A percentile compares a stretch with the other conserved stretches of the same genome.
These are phyloP conservation scores for Scatophagus argus DNA, from an alignment of 2,113 vertebrate genomes.

Conservation along the genomic window DNA sequence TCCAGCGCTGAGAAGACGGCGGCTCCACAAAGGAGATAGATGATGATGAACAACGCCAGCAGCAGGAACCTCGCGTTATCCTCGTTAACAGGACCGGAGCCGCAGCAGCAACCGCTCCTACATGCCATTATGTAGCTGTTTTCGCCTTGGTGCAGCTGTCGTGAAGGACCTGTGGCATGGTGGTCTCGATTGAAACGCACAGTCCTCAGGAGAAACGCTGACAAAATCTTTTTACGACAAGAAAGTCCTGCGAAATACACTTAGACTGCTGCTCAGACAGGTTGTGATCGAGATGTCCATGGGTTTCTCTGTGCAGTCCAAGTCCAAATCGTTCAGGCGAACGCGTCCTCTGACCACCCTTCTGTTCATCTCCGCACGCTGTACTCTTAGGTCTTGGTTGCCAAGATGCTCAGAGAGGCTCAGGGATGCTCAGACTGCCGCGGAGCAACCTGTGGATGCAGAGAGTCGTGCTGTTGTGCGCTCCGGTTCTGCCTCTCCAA, in stretches of 20 bases:
- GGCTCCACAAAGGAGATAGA: slow-evolving; percentile 94
- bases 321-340: neutral
- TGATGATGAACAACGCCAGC: slow-evolving; percentile 89
- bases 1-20: slow-evolving; percentile 97
- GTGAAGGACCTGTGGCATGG: slow-evolving; percentile 58
- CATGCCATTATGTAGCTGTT: slow-evolving; percentile 88
- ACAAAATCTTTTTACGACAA: neutral
- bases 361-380: slow-evolving; percentile 1
- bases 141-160: slow-evolving; percentile 39
- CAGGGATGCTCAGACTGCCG: too few relatives aligned
- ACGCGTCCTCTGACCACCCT: neutral
- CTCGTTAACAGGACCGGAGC: slow-evolving; percentile 87
- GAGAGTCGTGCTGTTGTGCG: slow-evolving; percentile 39
- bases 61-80: slow-evolving; percentile 95
- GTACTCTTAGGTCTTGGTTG: neutral
- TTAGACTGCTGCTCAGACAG: neutral
- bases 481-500: slow-evolving; percentile 55
- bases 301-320: neutral
- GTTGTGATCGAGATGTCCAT: neutral
- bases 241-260: slow-evolving; percentile 28
- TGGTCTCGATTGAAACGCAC: slow-evolving; percentile 27
- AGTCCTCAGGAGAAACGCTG: neutral
- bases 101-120: slow-evolving; percentile 85
- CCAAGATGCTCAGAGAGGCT: slow-evolving; percentile 4
- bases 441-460: slow-evolving; percentile 68